phyloP scores from a whole-genome alignment of 2,113 vertebrate genomes.

The Oncorhynchus clarkii region DNA sequence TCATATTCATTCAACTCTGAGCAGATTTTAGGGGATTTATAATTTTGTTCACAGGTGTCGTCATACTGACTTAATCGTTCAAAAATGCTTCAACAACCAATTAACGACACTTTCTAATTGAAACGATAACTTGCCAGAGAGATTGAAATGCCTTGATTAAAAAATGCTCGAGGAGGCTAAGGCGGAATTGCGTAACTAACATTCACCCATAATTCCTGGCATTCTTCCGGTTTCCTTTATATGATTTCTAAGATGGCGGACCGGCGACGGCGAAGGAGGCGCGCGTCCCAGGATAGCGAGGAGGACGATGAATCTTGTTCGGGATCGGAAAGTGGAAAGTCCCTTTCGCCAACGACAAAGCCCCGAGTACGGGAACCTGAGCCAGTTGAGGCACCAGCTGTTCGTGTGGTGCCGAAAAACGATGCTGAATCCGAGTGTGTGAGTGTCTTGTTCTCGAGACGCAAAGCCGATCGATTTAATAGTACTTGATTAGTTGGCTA shows the following conservation, averaged over 20 bases:
- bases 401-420: constrained; percentile 64
- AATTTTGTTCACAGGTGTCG: too few relatives aligned
- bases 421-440: constrained; percentile 89
- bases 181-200: constrained; percentile 37
- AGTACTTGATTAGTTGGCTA: not conserved
- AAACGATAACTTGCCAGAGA: too few relatives aligned
- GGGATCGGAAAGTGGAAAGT: constrained; percentile 78
- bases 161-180: not conserved
- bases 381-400: constrained; percentile 44
- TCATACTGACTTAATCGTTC: too few relatives aligned
- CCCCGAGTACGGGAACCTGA: constrained; percentile 51
- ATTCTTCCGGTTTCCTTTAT: constrained; percentile 61
- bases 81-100: too few relatives aligned
- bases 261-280: constrained; percentile 85
- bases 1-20: too few relatives aligned
- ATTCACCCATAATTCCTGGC: constrained; percentile 60
- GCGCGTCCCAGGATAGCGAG: constrained; percentile 90
- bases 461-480: not conserved
- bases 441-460: constrained; percentile 57
- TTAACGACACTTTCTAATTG: too few relatives aligned
- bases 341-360: constrained; percentile 62
- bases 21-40: too few relatives aligned
- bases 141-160: too few relatives aligned
- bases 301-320: constrained; percentile 83
- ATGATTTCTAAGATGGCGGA: constrained; percentile 88